These are phyloP conservation scores for Drosophila kanekoi DNA, from an alignment of 2,888 invertebrate genomes.

Conservation along the genomic window DNA sequence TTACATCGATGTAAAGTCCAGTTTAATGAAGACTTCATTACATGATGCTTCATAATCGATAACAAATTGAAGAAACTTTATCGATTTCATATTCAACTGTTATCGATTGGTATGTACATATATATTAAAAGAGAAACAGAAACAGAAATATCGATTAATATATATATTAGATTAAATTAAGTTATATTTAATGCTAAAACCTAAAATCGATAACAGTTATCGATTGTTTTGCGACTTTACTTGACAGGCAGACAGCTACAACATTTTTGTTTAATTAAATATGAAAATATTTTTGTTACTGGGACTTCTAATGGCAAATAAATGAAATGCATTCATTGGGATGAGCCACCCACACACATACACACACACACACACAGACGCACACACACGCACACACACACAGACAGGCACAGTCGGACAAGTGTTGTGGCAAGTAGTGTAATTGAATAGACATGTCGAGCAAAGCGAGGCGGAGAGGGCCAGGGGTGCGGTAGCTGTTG, in stretches of 20 bases:
- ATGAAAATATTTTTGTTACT: not conserved
- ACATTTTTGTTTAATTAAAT: no score
- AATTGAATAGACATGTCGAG: conserved; percentile 65
- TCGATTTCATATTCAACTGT: not conserved
- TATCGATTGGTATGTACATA: no score
- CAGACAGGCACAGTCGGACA: not conserved
- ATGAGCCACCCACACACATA: conserved; percentile 14
- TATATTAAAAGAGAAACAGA: no score
- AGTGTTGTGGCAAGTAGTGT: conserved; percentile 71
- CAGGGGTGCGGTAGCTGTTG: not conserved
- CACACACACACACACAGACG: conserved; percentile 8
- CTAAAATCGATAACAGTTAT: not conserved
- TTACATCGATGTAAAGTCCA: no score
- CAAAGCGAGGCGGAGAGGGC: not conserved
- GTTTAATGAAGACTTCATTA: not conserved
- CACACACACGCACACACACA: not conserved
- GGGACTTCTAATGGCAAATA: conserved; percentile 28
- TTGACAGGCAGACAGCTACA: no score
- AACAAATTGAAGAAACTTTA: no score
- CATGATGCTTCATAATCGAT: not conserved
- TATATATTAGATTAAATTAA: no score
- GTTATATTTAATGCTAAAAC: no score
- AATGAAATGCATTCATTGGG: conserved; percentile 59
- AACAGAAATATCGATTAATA: not conserved
- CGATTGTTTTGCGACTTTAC: not conserved